A percentile compares a stretch with the other conserved stretches of the same genome.
Conservation (phyloP, 2,888 invertebrate genomes). For the Osmoderma eremita region DNA sequence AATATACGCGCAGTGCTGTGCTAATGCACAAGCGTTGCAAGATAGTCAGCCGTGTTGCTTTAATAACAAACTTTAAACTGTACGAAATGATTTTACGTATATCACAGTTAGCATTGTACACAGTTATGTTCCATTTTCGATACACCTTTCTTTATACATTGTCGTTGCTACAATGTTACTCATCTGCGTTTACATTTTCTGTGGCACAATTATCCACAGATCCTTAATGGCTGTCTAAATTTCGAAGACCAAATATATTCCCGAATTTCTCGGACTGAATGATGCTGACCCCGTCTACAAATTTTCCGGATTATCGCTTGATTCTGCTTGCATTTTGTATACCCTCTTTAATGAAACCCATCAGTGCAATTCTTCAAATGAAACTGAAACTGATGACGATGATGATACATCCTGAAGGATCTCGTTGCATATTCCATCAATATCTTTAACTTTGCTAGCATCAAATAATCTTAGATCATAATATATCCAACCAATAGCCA, state of each 20-base stretch:
- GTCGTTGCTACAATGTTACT: not conserved
- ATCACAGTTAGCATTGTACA: slow-evolving; percentile 17
- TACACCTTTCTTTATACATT: not conserved
- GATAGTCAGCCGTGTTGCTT: no score
- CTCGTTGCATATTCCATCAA: slow-evolving; percentile 47
- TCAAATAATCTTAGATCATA: slow-evolving; percentile 70
- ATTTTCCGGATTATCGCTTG: slow-evolving; percentile 46
- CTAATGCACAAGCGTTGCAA: no score
- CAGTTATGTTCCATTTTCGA: slow-evolving; percentile 18
- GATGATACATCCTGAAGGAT: slow-evolving; percentile 52
- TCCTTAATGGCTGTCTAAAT: slow-evolving; percentile 36
- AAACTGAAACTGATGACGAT: slow-evolving; percentile 38
- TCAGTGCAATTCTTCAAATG: slow-evolving; percentile 64
- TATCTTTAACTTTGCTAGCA: slow-evolving; percentile 62
- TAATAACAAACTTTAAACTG: slow-evolving; percentile 22
- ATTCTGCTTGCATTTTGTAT: slow-evolving; percentile 53
- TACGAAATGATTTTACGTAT: slow-evolving; percentile 23
- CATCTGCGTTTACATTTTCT: slow-evolving; percentile 26
- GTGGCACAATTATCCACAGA: slow-evolving; percentile 15
- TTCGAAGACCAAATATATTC: slow-evolving; percentile 47
- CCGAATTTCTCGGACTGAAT: slow-evolving; percentile 53
- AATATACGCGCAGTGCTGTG: no score
- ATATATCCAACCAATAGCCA: slow-evolving; percentile 72
- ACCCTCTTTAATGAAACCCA: slow-evolving; percentile 71
- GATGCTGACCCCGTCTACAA: slow-evolving; percentile 51